phyloP scores from a whole-genome alignment of 2,888 invertebrate genomes.

The Acanthosepion esculentum region DNA sequence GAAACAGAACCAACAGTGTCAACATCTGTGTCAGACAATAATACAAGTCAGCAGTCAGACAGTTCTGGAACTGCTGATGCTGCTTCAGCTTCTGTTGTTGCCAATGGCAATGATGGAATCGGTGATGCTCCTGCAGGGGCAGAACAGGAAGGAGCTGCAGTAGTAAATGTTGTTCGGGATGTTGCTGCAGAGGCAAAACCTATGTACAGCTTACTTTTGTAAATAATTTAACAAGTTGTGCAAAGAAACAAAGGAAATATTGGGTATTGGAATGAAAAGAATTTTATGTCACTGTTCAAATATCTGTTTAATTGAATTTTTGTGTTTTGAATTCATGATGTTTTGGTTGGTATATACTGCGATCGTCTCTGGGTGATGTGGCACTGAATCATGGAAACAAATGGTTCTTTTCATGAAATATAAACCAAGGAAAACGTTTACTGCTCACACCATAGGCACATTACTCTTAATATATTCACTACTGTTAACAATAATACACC shows the following conservation, averaged over 20 bases:
- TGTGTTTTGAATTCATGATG: background rate
- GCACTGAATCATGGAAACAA: background rate
- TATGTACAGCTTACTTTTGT: slow-evolving; percentile 45
- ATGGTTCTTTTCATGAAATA: background rate
- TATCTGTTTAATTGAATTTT: background rate
- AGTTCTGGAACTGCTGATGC: slow-evolving; percentile 10
- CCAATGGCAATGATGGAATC: background rate
- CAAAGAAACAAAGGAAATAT: background rate
- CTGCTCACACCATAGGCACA: background rate
- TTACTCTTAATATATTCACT: background rate
- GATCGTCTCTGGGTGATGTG: background rate
- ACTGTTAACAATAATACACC: background rate
- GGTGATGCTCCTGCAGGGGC: background rate
- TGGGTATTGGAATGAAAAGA: background rate
- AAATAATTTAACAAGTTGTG: background rate
- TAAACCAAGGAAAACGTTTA: background rate
- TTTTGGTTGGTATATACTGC: background rate
- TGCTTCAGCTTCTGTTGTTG: slow-evolving; percentile 34
- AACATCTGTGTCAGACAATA: background rate
- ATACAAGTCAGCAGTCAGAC: background rate
- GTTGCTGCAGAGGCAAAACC: slow-evolving; percentile 12
- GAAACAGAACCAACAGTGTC: background rate
- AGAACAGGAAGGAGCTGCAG: background rate
- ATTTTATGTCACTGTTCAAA: background rate
- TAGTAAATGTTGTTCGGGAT: background rate